Conservation (phyloP, 2,113 vertebrate genomes). For the Malurus elegans region DNA sequence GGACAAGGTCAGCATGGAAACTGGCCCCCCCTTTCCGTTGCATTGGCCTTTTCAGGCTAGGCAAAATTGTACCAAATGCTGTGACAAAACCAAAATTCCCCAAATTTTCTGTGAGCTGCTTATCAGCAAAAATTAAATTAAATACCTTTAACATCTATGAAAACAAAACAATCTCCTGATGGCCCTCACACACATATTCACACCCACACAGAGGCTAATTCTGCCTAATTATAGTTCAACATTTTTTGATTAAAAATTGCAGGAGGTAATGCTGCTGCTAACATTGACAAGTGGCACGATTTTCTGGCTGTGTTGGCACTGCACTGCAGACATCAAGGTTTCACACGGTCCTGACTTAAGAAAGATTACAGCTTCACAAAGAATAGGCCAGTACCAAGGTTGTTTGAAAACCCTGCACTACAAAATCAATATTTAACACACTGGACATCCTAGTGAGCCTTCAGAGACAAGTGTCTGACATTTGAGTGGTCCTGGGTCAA, state of each 20-base stretch:
- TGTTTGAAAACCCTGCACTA: neutral
- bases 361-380: neutral
- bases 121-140: neutral
- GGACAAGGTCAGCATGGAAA: neutral
- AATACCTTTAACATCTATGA: neutral
- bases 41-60: neutral
- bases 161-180: neutral
- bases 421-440: slow-evolving; percentile 22
- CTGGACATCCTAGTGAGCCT: neutral
- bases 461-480: slow-evolving; percentile 20
- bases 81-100: neutral
- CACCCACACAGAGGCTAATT: neutral
- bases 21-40: neutral
- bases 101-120: neutral
- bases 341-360: neutral
- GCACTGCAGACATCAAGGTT: neutral
- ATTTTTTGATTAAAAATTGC: neutral
- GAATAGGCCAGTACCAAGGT: neutral
- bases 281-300: neutral
- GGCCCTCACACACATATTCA: neutral
- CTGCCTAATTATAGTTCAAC: neutral
- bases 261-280: neutral
- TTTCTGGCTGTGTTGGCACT: neutral
- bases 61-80: neutral
- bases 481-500: slow-evolving; percentile 1